Evolutionary conservation across 2,113 vertebrate genomes (phyloP).

Genomic region (Felis catus): DNA sequence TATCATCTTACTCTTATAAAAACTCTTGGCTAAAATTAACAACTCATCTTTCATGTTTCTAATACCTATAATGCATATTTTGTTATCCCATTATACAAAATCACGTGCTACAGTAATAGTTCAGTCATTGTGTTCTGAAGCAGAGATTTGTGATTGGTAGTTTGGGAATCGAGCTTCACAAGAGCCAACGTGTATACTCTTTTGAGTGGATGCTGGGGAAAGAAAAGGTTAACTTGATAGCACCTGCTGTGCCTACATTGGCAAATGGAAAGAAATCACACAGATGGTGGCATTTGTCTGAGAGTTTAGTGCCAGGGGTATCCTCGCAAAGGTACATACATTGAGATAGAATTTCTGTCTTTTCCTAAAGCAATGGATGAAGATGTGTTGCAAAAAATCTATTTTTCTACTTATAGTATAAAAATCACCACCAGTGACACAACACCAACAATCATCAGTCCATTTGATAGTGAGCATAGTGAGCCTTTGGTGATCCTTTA

Average conservation of each 20-base stretch:
- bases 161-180: conserved; percentile 26
- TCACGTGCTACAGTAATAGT: neutral
- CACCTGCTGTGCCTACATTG: conserved; percentile 65
- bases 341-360: conserved; percentile 10
- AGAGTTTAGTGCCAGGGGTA: conserved; percentile 50
- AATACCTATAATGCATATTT: neutral
- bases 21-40: neutral
- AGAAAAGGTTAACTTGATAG: conserved; percentile 73
- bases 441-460: neutral
- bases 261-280: conserved; percentile 63
- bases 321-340: conserved; percentile 39
- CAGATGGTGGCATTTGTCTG: conserved; percentile 76
- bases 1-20: neutral
- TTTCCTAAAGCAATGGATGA: conserved; percentile 1
- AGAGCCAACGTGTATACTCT: conserved; percentile 40
- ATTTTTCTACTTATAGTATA: neutral
- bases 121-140: conserved; percentile 5
- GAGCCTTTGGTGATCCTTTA: neutral
- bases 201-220: conserved; percentile 58
- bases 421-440: neutral
- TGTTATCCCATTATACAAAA: neutral
- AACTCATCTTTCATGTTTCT: neutral
- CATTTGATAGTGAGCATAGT: neutral
- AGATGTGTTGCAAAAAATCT: neutral
- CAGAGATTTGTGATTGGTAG: conserved; percentile 22